Evolutionary conservation across 2,113 vertebrate genomes (phyloP).

Genomic region (Trematocara unimaculatum): DNA sequence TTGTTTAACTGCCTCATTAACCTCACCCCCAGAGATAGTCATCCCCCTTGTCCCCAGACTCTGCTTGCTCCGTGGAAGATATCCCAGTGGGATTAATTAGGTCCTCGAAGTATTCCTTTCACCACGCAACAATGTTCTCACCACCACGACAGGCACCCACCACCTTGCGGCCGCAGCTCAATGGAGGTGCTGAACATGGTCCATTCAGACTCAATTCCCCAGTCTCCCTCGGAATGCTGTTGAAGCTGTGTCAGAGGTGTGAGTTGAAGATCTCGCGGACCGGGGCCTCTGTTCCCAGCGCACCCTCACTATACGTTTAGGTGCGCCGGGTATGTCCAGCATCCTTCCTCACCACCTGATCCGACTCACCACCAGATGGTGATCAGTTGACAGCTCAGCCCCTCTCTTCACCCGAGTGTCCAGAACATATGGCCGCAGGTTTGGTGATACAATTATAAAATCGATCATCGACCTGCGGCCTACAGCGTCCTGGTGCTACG

Average conservation of each 20-base stretch:
- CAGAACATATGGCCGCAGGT: neutral
- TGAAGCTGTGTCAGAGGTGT: neutral
- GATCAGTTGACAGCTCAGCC: neutral
- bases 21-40: neutral
- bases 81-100: neutral
- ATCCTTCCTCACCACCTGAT: neutral
- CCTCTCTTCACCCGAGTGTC: neutral
- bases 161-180: neutral
- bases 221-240: neutral
- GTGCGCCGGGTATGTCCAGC: neutral
- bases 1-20: neutral
- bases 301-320: neutral
- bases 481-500: neutral
- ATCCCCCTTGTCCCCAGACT: neutral
- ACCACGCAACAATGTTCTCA: neutral
- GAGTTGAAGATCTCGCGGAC: neutral
- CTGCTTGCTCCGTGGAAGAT: neutral
- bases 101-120: neutral
- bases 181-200: neutral
- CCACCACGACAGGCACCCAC: neutral
- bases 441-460: neutral
- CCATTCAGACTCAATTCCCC: neutral
- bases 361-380: neutral
- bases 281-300: neutral
- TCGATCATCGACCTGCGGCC: accelerated